Percentiles rank a stretch among this genome's conserved stretches.
Evolutionary conservation across 1,140 invertebrate species (phyloP).

Genomic region (Hylyphantes graminicola): DNA sequence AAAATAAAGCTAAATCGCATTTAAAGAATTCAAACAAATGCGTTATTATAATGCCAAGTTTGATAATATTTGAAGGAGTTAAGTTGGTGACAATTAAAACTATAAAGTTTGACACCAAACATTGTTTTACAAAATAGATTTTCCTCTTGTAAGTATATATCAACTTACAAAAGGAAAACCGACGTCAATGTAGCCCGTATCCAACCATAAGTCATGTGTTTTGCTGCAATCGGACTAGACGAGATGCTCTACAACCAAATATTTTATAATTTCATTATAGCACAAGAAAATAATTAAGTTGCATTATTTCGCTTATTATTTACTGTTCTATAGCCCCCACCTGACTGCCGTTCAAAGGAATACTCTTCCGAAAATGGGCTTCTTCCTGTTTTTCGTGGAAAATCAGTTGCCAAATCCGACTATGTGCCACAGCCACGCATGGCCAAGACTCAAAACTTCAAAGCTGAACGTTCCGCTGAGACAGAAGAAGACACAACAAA

Average conservation of each 20-base stretch:
- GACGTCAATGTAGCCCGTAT: too few relatives aligned
- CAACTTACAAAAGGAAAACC: too few relatives aligned
- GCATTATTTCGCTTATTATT: background rate
- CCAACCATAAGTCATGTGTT: too few relatives aligned
- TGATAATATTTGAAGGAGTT: too few relatives aligned
- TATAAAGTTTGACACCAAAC: too few relatives aligned
- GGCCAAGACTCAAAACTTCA: background rate
- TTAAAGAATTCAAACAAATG: too few relatives aligned
- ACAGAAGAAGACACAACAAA: too few relatives aligned
- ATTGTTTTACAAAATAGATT: too few relatives aligned
- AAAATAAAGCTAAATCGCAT: too few relatives aligned
- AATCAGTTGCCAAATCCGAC: background rate
- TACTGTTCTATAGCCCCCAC: background rate
- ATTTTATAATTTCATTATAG: background rate
- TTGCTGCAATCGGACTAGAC: background rate
- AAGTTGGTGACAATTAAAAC: too few relatives aligned
- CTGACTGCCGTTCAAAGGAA: background rate
- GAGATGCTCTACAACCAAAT: background rate
- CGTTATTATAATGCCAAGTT: too few relatives aligned
- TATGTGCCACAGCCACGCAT: background rate
- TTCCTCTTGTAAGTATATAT: background rate
- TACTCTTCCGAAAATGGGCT: background rate
- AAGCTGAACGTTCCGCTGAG: background rate
- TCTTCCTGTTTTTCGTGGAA: background rate
- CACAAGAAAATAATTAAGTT: background rate